A percentile compares a stretch with the other conserved stretches of the same genome.
Evolutionary conservation across 2,888 invertebrate genomes (phyloP).

Genomic region (Rhagium mordax): DNA sequence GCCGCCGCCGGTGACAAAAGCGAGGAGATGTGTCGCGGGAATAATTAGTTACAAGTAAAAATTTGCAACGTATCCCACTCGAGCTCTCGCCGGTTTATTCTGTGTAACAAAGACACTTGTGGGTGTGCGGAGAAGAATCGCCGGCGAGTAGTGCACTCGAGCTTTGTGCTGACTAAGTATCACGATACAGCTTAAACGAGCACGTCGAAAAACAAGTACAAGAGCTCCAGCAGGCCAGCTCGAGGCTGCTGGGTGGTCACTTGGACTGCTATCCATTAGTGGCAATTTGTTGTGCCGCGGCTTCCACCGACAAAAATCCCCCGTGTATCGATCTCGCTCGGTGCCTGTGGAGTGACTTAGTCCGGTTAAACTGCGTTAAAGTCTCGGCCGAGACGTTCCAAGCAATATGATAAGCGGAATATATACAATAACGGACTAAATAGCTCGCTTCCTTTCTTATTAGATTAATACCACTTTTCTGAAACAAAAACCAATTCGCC

Average conservation of each 20-base stretch:
- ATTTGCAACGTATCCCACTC: conserved; percentile 50
- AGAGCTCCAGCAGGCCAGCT: conserved; percentile 36
- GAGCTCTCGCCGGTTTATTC: conserved; percentile 43
- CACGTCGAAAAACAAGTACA: conserved; percentile 52
- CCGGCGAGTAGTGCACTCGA: conserved; percentile 51
- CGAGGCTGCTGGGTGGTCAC: conserved; percentile 43
- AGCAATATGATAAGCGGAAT: no score
- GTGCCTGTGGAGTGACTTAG: conserved; percentile 40
- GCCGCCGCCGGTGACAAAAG: conserved; percentile 18
- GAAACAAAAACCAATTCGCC: no score
- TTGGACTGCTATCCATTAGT: conserved; percentile 54
- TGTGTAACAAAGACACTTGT: conserved; percentile 55
- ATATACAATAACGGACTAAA: no score
- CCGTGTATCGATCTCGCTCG: conserved; percentile 45
- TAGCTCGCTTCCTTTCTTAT: no score
- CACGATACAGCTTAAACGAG: conserved; percentile 50
- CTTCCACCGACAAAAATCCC: conserved; percentile 42
- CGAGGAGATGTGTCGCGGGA: conserved; percentile 37
- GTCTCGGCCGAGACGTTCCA: no score
- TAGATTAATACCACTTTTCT: no score
- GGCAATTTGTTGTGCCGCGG: conserved; percentile 55
- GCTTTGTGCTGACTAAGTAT: conserved; percentile 57
- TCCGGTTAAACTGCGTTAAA: conserved; percentile 20
- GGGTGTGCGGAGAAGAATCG: conserved; percentile 49
- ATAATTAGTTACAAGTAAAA: conserved; percentile 48